Percentiles rank a stretch among this genome's conserved stretches.
Conservation (phyloP, 2,888 invertebrate species). For the Drosophila paranaensis region DNA sequence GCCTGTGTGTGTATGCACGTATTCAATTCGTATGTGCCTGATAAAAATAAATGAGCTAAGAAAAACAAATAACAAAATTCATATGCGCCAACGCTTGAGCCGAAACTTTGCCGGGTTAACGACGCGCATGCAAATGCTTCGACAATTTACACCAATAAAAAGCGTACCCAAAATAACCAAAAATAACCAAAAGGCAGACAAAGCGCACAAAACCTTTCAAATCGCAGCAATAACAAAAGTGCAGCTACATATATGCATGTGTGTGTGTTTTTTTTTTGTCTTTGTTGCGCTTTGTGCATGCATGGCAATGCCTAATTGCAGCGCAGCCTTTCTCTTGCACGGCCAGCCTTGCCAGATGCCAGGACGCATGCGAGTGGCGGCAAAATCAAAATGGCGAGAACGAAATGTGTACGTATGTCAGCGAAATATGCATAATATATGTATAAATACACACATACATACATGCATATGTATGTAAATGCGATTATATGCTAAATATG, state of each 20-base stretch:
- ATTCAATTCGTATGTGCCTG: constrained; percentile 54
- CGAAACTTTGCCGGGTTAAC: constrained; percentile 51
- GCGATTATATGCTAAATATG: constrained; percentile 63
- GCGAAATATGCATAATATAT: constrained; percentile 34
- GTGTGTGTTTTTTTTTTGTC: not conserved
- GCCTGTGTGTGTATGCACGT: constrained; percentile 3
- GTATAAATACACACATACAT: constrained; percentile 12
- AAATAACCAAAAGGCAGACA: constrained; percentile 24
- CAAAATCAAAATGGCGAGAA: constrained; percentile 5
- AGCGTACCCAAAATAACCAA: constrained; percentile 14
- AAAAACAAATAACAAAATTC: constrained; percentile 53
- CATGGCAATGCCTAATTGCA: constrained; percentile 21
- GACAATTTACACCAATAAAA: constrained; percentile 61
- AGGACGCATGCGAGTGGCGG: constrained; percentile 12
- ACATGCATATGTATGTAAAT: constrained; percentile 43
- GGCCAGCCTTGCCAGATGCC: constrained; percentile 20
- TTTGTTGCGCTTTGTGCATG: constrained; percentile 4
- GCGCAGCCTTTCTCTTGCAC: constrained; percentile 25
- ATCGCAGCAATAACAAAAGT: constrained; percentile 28
- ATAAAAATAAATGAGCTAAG: constrained; percentile 19
- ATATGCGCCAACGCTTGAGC: constrained; percentile 57
- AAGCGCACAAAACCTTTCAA: constrained; percentile 40
- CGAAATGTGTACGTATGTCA: not conserved
- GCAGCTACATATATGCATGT: not conserved
- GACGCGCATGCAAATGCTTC: constrained; percentile 73